These are phyloP conservation scores for Pipistrellus pygmaeus DNA, from an alignment of 2,797 vertebrate genomes.

Conservation along the genomic window DNA sequence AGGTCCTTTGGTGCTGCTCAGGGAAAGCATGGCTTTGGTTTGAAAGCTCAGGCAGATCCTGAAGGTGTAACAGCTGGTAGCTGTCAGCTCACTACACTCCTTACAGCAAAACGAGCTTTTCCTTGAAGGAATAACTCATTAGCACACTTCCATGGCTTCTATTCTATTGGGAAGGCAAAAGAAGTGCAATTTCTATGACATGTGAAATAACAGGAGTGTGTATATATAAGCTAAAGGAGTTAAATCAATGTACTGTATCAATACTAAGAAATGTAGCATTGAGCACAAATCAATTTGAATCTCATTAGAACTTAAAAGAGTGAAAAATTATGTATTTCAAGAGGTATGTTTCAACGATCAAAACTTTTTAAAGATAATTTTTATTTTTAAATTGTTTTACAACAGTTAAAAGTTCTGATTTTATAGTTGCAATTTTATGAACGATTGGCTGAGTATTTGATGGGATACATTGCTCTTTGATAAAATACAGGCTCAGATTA, in stretches of 20 bases:
- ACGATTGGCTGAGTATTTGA: not conserved
- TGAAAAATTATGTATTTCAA: conserved; percentile 16
- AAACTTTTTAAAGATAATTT: conserved; percentile 1
- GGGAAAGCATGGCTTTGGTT: not conserved
- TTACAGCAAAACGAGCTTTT: not conserved
- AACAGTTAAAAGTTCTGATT: conserved; percentile 54
- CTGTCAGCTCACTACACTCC: not conserved
- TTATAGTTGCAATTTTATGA: conserved; percentile 32
- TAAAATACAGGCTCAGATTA: conserved; percentile 30
- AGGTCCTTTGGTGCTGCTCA: not conserved
- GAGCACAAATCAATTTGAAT: not conserved
- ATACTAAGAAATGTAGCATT: conserved; percentile 11
- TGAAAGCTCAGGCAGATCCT: not conserved
- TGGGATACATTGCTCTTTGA: not conserved
- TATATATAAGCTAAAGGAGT: not conserved
- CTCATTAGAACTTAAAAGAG: conserved; percentile 29
- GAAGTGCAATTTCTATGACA: not conserved
- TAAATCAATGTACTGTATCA: not conserved
- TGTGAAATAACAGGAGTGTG: not conserved
- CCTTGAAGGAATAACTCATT: not conserved
- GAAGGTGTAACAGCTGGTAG: not conserved
- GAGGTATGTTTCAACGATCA: not conserved
- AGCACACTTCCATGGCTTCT: not conserved
- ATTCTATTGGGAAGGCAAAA: not conserved
- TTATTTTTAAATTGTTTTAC: conserved; percentile 43